Conservation (phyloP, 2,888 invertebrate species). For the Conomelus anceps region DNA sequence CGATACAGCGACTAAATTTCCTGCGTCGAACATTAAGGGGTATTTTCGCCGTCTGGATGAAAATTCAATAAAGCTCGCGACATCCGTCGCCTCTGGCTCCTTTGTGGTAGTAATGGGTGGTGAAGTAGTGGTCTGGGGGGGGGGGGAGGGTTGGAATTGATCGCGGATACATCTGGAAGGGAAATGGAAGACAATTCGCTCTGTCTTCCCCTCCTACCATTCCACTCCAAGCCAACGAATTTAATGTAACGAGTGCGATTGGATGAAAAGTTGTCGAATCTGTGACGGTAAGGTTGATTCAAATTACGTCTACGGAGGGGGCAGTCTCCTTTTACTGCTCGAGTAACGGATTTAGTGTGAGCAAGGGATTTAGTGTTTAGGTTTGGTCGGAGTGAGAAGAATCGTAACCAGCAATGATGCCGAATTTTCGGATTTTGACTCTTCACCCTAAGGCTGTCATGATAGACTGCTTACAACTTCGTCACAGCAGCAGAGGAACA, state of each 20-base stretch:
- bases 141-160: background rate
- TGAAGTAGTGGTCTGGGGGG: background rate
- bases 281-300: background rate
- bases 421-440: background rate
- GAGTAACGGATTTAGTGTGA: background rate
- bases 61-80: background rate
- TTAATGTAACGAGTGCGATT: background rate
- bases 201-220: background rate
- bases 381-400: too few relatives aligned
- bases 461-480: background rate
- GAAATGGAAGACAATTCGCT: background rate
- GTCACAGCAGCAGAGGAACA: background rate
- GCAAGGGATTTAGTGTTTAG: too few relatives aligned
- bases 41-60: background rate
- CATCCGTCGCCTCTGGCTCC: background rate
- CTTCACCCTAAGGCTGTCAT: background rate
- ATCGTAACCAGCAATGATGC: background rate
- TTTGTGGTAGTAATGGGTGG: too few relatives aligned
- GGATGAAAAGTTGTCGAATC: background rate
- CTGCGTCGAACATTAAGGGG: background rate
- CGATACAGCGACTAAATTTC: background rate
- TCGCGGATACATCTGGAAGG: background rate
- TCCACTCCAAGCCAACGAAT: background rate
- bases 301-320: background rate
- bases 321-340: background rate